Evolutionary conservation across 2,797 vertebrate genomes (phyloP).

Genomic region (Tokudaia muenninki): DNA sequence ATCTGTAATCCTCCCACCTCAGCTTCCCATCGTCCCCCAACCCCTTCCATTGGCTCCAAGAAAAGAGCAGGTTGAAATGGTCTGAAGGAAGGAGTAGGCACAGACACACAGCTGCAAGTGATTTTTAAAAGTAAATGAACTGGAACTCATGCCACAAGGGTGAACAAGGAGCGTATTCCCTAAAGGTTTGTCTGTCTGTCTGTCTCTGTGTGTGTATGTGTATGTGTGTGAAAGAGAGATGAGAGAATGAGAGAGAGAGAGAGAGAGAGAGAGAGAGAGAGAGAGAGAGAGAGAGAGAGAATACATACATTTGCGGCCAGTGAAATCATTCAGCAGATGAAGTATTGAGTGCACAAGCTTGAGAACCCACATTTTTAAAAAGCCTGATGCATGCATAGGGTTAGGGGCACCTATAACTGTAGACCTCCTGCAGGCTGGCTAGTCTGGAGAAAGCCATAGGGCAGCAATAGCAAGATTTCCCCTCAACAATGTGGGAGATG

Average conservation of each 20-base stretch:
- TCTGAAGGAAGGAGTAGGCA: conserved; percentile 8
- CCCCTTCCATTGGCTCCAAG: background rate
- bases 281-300: background rate
- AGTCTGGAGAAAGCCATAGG: background rate
- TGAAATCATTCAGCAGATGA: background rate
- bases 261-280: too few relatives aligned
- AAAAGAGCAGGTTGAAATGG: conserved; percentile 47
- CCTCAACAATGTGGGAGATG: background rate
- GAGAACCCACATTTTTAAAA: background rate
- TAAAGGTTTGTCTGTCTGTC: background rate
- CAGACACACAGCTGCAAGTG: conserved; percentile 1
- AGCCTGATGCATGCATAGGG: background rate
- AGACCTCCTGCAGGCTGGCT: background rate
- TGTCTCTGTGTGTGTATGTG: background rate
- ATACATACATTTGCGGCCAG: background rate
- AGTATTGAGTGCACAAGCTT: background rate
- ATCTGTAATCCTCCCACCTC: background rate
- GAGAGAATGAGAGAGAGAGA: too few relatives aligned
- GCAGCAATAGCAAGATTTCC: background rate
- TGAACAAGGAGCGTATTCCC: background rate
- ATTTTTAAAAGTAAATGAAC: background rate
- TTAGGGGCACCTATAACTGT: background rate
- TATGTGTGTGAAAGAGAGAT: too few relatives aligned
- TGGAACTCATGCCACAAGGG: background rate
- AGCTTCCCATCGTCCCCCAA: background rate